Conservation (phyloP, 2,888 invertebrate genomes). For the Tetropium fuscum region DNA sequence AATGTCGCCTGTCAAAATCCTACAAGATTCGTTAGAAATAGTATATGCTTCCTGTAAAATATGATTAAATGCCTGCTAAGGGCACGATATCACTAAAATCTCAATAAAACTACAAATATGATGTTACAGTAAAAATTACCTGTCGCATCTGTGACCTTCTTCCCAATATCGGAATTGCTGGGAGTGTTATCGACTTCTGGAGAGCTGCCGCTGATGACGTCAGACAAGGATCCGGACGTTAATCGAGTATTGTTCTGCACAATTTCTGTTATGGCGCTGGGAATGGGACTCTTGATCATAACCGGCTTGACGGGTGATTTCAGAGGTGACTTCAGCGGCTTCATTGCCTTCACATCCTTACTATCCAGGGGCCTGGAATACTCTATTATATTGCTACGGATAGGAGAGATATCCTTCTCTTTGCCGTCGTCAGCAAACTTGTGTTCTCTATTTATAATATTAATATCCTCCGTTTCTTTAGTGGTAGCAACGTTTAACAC, state of each 20-base stretch:
- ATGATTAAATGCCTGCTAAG: no score
- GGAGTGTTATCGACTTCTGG: constrained; percentile 71
- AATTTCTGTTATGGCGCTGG: constrained; percentile 61
- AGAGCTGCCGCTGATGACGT: constrained; percentile 74
- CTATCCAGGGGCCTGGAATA: constrained; percentile 35
- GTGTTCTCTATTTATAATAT: constrained; percentile 39
- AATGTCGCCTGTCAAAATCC: no score
- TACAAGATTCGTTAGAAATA: no score
- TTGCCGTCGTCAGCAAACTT: constrained; percentile 37
- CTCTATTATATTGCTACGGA: constrained; percentile 41
- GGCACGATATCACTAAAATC: no score
- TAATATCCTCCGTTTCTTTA: constrained; percentile 44
- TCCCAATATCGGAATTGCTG: constrained; percentile 59
- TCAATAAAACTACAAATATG: no score
- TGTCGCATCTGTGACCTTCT: constrained; percentile 60
- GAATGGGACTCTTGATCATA: constrained; percentile 64
- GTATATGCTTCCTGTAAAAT: no score
- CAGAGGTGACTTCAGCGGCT: constrained; percentile 49
- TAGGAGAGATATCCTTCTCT: constrained; percentile 40
- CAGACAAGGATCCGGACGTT: constrained; percentile 74
- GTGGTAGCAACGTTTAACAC: constrained; percentile 38
- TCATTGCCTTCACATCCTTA: constrained; percentile 39
- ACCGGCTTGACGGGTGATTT: constrained; percentile 39
- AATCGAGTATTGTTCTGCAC: constrained; percentile 61
- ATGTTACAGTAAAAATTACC: constrained; percentile 58